Evolutionary conservation across 2,113 vertebrate species (phyloP), one percentile per base, ranked within the genome.

Genomic region (Caranx ignobilis): DNA sequence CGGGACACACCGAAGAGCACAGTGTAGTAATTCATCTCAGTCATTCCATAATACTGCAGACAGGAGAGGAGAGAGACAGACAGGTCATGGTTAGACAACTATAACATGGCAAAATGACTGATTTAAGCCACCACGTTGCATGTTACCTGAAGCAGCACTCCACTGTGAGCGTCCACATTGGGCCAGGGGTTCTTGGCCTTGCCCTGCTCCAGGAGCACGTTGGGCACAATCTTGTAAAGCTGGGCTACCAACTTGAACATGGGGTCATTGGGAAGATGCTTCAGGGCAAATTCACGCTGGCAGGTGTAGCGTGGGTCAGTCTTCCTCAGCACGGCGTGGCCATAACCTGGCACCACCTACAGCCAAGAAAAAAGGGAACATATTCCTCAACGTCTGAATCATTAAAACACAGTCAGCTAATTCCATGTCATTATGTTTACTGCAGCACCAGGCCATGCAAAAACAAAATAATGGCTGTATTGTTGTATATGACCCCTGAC

Each of bases 181-280:
- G 98, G 98, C 98, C 97, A 99, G 26, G 98, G 98, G 90, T 99
- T 99, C 93, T 99, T 98, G 89, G 98, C 98, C 87, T 99, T 99
- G 71, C 97, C 98, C 92, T 99, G 97, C 86, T 99, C 97, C 94
- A 99, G 94, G 37, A 99, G 96, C 83, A 99, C 95, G 2, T 96
- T 95, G 89, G 97, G 97, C 3, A 99, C 97, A 4, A 99, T 98
- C 95, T 99, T 99, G 90, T 99, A 99, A 18, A 99, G 96, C 84
- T 99, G 98, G 0, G 97, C 94, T 45, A 99, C 98, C 62, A 99
- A 73, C 91, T 97, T 98, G 93, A 99, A 99, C 94, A 98, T 91
- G 68, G 97, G 96, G 88, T 99, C 97, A n/a, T 95, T 94, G 77
- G 97, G 97, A 63, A 99, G 95, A 88, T 98, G 97, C 89, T 98